phyloP scores from a whole-genome alignment of 2,888 invertebrate species.

The Euplagia quadripunctaria region DNA sequence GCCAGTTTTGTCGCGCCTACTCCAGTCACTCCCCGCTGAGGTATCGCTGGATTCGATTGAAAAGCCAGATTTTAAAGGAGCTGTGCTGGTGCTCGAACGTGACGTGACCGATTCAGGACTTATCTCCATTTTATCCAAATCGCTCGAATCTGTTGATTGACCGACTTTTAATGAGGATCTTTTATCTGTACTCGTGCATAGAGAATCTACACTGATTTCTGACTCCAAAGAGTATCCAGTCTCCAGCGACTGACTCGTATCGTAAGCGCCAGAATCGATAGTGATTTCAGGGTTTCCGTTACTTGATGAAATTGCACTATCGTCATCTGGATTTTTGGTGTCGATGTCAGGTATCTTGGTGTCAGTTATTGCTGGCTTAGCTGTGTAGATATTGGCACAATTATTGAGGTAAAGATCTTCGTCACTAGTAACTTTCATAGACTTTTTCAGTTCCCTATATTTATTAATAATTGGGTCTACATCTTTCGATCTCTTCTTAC shows the following conservation, averaged over 20 bases:
- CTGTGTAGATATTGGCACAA: constrained; percentile 80
- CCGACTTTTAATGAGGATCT: constrained; percentile 88
- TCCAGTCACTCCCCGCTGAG: constrained; percentile 88
- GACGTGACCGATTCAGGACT: constrained; percentile 85
- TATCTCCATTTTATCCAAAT: constrained; percentile 88
- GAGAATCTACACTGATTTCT: constrained; percentile 87
- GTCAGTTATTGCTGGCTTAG: constrained; percentile 72
- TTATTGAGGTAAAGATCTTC: constrained; percentile 80
- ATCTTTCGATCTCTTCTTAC: constrained; percentile 82
- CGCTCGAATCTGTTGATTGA: constrained; percentile 90
- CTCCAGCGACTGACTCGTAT: constrained; percentile 83
- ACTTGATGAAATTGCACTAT: constrained; percentile 81
- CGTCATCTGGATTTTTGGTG: constrained; percentile 82
- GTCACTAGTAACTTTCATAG: constrained; percentile 81
- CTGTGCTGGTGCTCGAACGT: constrained; percentile 84
- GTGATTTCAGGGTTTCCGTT: constrained; percentile 86
- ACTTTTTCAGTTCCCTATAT: constrained; percentile 81
- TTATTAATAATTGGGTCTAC: constrained; percentile 84
- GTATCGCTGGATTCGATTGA: constrained; percentile 90
- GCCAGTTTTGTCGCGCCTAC: constrained; percentile 87
- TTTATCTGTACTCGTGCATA: constrained; percentile 86
- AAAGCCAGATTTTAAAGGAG: constrained; percentile 85
- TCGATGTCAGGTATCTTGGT: constrained; percentile 74
- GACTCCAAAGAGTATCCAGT: constrained; percentile 85
- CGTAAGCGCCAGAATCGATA: constrained; percentile 82